These are phyloP conservation scores for Falco concolor DNA, from an alignment of 2,797 vertebrate genomes.

Conservation along the genomic window DNA sequence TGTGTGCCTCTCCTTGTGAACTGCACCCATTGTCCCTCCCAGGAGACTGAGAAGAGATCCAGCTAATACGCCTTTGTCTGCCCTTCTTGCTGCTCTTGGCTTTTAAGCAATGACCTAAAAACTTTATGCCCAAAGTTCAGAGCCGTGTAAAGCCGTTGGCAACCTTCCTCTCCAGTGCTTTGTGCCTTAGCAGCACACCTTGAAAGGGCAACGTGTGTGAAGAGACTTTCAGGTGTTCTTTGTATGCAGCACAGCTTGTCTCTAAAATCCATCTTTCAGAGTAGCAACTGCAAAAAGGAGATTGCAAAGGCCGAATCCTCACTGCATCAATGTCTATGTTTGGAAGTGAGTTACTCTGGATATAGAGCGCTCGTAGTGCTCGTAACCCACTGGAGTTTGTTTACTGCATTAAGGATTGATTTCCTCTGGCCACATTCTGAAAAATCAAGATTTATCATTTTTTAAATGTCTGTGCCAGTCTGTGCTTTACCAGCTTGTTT, in stretches of 20 bases:
- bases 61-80: constrained; percentile 24
- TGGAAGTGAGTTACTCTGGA: not conserved
- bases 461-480: not conserved
- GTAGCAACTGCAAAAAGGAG: not conserved
- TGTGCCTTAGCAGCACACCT: not conserved
- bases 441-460: not conserved
- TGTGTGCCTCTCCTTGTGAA: not conserved
- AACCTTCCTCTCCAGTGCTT: not conserved
- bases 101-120: constrained; percentile 21
- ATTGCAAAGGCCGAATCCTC: not conserved
- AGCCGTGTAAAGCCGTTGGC: not conserved
- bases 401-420: not conserved
- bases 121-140: not conserved
- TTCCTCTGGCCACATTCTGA: not conserved
- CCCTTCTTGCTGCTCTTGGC: not conserved
- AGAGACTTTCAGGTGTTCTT: not conserved
- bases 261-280: not conserved
- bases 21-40: constrained; percentile 39
- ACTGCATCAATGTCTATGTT: not conserved
- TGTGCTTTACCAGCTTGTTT: not conserved
- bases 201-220: not conserved
- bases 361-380: not conserved
- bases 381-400: not conserved
- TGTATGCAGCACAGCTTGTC: not conserved
- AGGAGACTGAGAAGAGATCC: constrained; percentile 20